These are phyloP conservation scores for Apotomis capreana DNA, from an alignment of 2,888 invertebrate genomes.

Conservation along the genomic window DNA sequence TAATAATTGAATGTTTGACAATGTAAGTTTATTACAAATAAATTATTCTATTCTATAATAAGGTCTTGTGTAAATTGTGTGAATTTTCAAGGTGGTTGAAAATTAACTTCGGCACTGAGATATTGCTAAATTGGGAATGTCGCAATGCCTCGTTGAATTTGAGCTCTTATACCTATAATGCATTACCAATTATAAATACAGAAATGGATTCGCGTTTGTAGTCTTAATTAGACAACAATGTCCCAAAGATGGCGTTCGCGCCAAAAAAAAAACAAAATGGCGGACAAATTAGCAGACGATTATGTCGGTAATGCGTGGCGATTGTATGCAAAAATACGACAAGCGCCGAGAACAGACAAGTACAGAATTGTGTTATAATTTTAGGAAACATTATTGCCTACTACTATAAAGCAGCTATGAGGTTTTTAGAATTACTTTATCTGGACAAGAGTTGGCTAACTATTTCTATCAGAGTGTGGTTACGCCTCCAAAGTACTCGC, in stretches of 20 bases:
- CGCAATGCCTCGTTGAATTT: no score
- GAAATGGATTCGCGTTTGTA: neutral
- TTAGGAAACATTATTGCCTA: constrained; percentile 9
- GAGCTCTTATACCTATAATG: neutral
- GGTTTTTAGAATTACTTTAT: neutral
- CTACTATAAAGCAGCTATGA: neutral
- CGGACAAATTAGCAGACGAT: constrained; percentile 39
- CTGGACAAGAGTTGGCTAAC: no score
- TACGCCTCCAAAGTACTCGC: no score
- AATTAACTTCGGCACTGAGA: no score
- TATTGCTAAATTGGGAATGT: no score
- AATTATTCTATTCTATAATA: no score
- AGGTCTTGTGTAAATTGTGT: no score
- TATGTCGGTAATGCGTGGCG: constrained; percentile 33
- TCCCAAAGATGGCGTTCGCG: constrained; percentile 33
- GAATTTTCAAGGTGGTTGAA: no score
- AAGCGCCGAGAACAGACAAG: neutral
- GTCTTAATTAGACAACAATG: constrained; percentile 40
- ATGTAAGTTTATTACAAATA: no score
- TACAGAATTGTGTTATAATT: neutral
- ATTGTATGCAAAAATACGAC: constrained; percentile 38
- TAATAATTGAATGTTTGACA: no score
- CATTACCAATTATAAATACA: neutral
- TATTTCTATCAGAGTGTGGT: no score
- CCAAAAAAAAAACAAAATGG: constrained; percentile 35